Conservation (phyloP, 2,797 vertebrate genomes). For the Pyrocephalus nanus region DNA sequence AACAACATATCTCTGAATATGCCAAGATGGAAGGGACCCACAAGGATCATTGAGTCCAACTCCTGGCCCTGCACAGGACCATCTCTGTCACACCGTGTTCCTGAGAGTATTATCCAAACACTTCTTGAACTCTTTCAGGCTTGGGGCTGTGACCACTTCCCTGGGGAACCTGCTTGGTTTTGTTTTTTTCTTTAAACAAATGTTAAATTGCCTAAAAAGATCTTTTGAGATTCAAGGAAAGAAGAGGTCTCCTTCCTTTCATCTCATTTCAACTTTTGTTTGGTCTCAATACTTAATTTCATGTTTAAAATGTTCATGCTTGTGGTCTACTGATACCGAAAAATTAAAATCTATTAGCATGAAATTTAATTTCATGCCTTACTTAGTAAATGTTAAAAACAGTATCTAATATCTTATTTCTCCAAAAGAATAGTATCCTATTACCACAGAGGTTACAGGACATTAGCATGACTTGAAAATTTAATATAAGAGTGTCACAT, state of each 20-base stretch:
- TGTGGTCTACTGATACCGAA: neutral
- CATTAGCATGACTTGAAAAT: neutral
- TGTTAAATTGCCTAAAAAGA: neutral
- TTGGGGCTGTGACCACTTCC: no score
- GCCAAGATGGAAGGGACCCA: neutral
- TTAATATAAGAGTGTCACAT: neutral
- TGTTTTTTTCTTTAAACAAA: neutral
- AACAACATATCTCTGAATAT: neutral
- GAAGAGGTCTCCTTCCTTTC: neutral
- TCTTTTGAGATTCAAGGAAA: neutral
- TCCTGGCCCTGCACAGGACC: neutral
- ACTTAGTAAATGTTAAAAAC: neutral
- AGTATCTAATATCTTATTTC: neutral
- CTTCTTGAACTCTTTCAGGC: neutral
- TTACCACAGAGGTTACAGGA: neutral
- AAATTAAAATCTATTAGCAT: conserved; percentile 32
- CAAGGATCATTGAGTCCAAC: neutral
- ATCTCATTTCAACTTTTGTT: neutral
- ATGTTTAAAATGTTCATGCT: neutral
- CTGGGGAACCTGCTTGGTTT: neutral
- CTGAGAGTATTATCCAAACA: neutral
- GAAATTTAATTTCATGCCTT: conserved; percentile 50
- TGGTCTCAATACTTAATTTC: neutral
- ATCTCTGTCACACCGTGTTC: neutral
- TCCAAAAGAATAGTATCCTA: neutral